Conservation (phyloP, 2,113 vertebrate genomes). For the Thermophis baileyi region DNA sequence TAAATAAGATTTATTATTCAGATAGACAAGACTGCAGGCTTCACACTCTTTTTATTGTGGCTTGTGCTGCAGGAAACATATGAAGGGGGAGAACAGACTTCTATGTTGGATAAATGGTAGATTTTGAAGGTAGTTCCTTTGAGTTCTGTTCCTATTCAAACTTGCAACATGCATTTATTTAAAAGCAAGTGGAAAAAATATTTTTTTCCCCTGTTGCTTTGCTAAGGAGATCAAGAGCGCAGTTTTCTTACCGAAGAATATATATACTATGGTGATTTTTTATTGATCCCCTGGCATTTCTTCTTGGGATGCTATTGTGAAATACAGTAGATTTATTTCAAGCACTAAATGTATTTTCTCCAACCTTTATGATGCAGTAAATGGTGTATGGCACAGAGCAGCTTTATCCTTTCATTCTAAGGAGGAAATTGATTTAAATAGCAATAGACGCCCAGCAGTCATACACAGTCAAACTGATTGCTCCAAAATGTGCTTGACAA, state of each 20-base stretch:
- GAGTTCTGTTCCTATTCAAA: slow-evolving; percentile 20
- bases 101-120: slow-evolving; percentile 47
- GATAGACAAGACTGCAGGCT: neutral
- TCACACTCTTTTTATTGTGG: neutral
- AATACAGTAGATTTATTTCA: slow-evolving; percentile 47
- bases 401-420: neutral
- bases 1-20: neutral
- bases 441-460: neutral
- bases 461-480: neutral
- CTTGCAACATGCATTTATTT: slow-evolving; percentile 30
- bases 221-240: neutral
- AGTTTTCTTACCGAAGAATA: slow-evolving; percentile 6
- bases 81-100: neutral
- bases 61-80: neutral
- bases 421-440: neutral
- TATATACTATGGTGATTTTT: slow-evolving; percentile 34
- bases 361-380: slow-evolving; percentile 35
- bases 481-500: neutral
- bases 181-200: slow-evolving; percentile 11
- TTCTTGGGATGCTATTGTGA: neutral
- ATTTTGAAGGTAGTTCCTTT: slow-evolving; percentile 19
- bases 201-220: slow-evolving; percentile 9
- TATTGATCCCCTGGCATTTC: neutral
- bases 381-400: neutral
- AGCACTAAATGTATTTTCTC: slow-evolving; percentile 31